phyloP scores from a whole-genome alignment of 2,113 vertebrate species.

The Microcebus lehilahytsara region DNA sequence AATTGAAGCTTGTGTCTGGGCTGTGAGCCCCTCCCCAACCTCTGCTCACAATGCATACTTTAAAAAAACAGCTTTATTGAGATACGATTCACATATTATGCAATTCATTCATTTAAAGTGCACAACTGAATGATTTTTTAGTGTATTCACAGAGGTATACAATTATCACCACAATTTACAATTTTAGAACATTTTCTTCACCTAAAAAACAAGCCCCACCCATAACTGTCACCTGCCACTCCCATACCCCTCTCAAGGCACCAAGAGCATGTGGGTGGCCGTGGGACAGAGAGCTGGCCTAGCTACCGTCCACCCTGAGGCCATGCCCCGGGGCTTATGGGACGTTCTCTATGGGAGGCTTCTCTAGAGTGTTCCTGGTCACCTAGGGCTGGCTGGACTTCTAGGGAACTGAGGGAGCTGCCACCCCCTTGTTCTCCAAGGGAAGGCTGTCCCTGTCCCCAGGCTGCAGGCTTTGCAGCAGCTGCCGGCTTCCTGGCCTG shows the following conservation, averaged over 20 bases:
- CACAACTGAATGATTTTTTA: not conserved
- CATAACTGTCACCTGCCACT: not conserved
- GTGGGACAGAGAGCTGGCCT: rapidly evolving
- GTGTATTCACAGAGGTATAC: not conserved
- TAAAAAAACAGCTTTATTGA: not conserved
- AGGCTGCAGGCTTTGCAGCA: not conserved
- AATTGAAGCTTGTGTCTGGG: not conserved
- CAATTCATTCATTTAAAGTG: not conserved
- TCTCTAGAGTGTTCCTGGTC: not conserved
- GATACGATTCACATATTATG: not conserved
- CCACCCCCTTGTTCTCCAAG: not conserved
- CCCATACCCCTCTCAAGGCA: not conserved
- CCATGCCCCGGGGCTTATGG: rapidly evolving
- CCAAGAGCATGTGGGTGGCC: not conserved
- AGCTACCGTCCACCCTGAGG: not conserved
- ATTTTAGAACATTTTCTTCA: not conserved
- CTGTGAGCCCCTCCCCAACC: not conserved
- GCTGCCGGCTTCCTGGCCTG: too few species aligned
- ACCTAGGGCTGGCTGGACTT: not conserved
- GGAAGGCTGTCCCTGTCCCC: not conserved
- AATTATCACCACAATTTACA: not conserved
- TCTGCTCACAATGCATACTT: not conserved
- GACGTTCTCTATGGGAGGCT: not conserved
- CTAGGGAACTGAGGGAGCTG: not conserved
- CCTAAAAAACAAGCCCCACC: not conserved